Percentiles rank a stretch among this genome's conserved stretches.
These are phyloP conservation scores for Panulirus ornatus DNA, from an alignment of 1,140 invertebrate species.

Conservation along the genomic window DNA sequence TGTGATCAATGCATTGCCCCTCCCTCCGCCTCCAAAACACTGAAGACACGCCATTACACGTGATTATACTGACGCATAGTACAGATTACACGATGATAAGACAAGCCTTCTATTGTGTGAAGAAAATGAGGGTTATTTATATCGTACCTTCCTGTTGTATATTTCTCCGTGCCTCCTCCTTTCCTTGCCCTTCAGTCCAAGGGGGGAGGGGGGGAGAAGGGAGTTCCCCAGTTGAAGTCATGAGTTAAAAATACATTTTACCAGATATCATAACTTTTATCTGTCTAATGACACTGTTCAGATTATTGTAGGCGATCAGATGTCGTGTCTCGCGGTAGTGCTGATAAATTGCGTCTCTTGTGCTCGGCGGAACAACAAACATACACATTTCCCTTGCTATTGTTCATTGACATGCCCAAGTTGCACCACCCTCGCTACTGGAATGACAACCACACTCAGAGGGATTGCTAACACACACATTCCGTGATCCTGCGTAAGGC, in stretches of 20 bases:
- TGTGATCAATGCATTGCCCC: background rate
- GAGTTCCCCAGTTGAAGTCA: background rate
- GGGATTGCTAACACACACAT: no score
- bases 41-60: background rate
- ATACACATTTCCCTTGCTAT: background rate
- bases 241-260: background rate
- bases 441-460: background rate
- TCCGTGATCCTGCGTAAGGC: no score
- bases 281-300: background rate
- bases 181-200: background rate
- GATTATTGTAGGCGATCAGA: background rate
- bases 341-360: background rate
- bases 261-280: no score
- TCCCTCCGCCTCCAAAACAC: background rate
- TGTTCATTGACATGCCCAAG: constrained; percentile 15
- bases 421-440: background rate
- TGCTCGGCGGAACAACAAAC: background rate
- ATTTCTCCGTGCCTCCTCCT: background rate
- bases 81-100: background rate
- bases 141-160: background rate
- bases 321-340: background rate
- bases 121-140: constrained; percentile 15
- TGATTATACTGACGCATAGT: background rate
- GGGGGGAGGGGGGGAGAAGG: no score
- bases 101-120: background rate